Evolutionary conservation across 2,888 invertebrate species (phyloP).

Genomic region (Unio pictorum): DNA sequence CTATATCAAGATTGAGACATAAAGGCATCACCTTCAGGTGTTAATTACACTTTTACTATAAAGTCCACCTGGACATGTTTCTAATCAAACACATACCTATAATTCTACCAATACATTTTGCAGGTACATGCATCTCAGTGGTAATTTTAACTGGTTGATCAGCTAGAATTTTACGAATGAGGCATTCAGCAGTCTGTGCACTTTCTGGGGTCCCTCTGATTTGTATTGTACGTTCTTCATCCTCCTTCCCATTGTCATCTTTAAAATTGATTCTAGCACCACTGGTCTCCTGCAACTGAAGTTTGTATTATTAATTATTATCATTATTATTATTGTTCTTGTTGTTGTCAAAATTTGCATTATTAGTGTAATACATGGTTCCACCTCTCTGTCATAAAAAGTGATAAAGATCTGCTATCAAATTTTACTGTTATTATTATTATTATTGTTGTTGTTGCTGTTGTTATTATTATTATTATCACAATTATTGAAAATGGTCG

Average conservation of each 20-base stretch:
- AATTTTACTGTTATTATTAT: no score
- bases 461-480: no score
- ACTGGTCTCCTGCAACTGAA: slow-evolving; percentile 80
- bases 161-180: slow-evolving; percentile 79
- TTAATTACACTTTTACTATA: no score
- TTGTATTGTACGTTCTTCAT: slow-evolving; percentile 77
- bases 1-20: no score
- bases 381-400: no score
- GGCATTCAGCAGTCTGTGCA: slow-evolving; percentile 80
- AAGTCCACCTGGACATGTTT: not conserved
- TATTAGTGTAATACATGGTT: no score
- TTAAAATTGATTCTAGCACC: slow-evolving; percentile 77
- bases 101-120: slow-evolving; percentile 79
- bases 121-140: slow-evolving; percentile 80
- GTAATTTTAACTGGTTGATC: slow-evolving; percentile 81
- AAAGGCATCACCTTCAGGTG: no score
- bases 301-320: not conserved
- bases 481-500: no score
- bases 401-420: no score
- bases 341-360: no score
- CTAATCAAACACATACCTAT: slow-evolving; percentile 74
- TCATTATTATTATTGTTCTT: not conserved
- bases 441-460: no score
- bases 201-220: slow-evolving; percentile 81
- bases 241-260: slow-evolving; percentile 69